Evolutionary conservation across 2,113 vertebrate species (phyloP).

Genomic region (Gallinago paraguaiae): DNA sequence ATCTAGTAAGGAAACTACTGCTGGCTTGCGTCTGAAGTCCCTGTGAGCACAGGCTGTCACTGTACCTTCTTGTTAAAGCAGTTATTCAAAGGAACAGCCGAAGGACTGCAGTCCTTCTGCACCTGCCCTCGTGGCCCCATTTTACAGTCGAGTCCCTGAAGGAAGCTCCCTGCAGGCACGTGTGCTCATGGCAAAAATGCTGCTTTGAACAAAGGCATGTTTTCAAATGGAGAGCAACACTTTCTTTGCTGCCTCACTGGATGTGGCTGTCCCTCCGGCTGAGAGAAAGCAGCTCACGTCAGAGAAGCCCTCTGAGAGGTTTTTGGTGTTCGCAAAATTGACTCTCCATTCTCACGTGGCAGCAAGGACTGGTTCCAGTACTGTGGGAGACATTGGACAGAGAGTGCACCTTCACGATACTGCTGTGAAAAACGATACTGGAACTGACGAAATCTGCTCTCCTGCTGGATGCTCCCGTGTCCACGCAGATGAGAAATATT

Average conservation of each 20-base stretch:
- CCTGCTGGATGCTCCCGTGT: not conserved
- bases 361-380: not conserved
- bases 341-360: not conserved
- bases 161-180: not conserved
- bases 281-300: not conserved
- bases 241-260: not conserved
- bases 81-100: not conserved
- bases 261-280: not conserved
- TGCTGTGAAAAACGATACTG: not conserved
- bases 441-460: not conserved
- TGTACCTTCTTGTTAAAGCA: slow-evolving; percentile 3
- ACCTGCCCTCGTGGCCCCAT: not conserved
- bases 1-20: not conserved
- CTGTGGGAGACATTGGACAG: not conserved
- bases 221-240: not conserved
- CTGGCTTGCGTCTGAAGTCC: not conserved
- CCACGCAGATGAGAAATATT: not conserved
- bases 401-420: not conserved
- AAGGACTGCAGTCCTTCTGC: not conserved
- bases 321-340: not conserved
- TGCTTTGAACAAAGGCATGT: not conserved
- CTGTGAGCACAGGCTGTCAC: not conserved
- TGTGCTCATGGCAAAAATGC: not conserved
- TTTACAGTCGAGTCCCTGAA: not conserved
- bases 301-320: not conserved